phyloP scores from a whole-genome alignment of 1,140 invertebrate species.

The Lanistes nyassanus region DNA sequence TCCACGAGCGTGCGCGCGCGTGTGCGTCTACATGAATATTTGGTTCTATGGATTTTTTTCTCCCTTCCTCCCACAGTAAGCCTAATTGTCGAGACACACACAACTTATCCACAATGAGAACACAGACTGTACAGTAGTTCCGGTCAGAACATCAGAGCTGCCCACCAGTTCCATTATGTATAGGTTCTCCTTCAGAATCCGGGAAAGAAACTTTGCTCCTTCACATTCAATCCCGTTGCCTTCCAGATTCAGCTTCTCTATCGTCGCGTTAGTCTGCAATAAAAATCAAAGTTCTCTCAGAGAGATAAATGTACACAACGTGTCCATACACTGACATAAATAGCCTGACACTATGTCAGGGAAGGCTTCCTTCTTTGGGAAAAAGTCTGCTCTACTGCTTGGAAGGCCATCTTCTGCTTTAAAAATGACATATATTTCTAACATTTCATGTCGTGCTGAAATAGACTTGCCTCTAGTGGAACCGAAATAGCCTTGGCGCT shows the following conservation, averaged over 20 bases:
- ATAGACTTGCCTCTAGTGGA: slow-evolving; percentile 51
- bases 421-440: background rate
- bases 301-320: background rate
- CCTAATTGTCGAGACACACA: no score
- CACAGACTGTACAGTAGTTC: no score
- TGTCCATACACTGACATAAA: no score
- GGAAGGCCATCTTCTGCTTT: background rate
- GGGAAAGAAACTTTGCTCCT: slow-evolving; percentile 48
- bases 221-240: slow-evolving; percentile 52
- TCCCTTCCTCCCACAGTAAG: no score
- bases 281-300: background rate
- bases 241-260: slow-evolving; percentile 54
- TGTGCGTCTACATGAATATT: no score
- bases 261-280: slow-evolving; percentile 54
- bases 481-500: slow-evolving; percentile 58
- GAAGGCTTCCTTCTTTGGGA: background rate
- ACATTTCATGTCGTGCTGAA: background rate
- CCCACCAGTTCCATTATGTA: slow-evolving; percentile 59
- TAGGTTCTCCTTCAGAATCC: slow-evolving; percentile 57
- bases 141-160: background rate
- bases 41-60: no score
- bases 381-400: background rate
- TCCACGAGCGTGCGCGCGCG: no score
- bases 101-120: no score
- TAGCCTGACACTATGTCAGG: background rate